Conservation (phyloP, 2,888 invertebrate genomes). For the Stictocephala bisonia region DNA sequence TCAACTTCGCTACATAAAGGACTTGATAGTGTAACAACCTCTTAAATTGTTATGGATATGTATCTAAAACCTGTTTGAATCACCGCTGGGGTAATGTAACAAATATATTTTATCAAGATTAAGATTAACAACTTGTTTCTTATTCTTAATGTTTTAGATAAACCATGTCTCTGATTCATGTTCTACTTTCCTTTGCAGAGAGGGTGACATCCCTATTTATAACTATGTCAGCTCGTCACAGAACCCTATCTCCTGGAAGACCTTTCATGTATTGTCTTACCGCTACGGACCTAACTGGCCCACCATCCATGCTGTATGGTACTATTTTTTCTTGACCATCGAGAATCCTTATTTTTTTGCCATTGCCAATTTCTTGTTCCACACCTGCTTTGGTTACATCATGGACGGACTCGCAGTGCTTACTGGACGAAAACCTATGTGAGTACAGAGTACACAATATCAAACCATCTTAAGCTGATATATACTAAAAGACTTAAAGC, state of each 20-base stretch:
- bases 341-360: constrained; percentile 52
- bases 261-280: constrained; percentile 70
- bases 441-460: too few species aligned
- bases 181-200: constrained; percentile 19
- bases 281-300: constrained; percentile 70
- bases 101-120: too few species aligned
- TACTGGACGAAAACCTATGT: constrained; percentile 55
- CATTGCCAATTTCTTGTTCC: constrained; percentile 53
- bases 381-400: constrained; percentile 58
- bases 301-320: constrained; percentile 68
- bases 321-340: constrained; percentile 54
- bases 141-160: background rate
- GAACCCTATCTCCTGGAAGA: constrained; percentile 84
- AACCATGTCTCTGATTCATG: too few species aligned
- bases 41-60: too few species aligned
- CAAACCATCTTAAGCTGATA: too few species aligned
- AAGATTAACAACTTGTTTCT: too few species aligned
- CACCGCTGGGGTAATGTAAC: too few species aligned
- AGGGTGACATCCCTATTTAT: constrained; percentile 75
- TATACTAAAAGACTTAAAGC: too few species aligned
- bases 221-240: constrained; percentile 88
- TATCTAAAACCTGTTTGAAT: too few species aligned
- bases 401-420: constrained; percentile 53
- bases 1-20: too few species aligned
- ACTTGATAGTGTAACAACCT: too few species aligned